phyloP scores from a whole-genome alignment of 2,797 vertebrate species.

The Sitta carolinensis region DNA sequence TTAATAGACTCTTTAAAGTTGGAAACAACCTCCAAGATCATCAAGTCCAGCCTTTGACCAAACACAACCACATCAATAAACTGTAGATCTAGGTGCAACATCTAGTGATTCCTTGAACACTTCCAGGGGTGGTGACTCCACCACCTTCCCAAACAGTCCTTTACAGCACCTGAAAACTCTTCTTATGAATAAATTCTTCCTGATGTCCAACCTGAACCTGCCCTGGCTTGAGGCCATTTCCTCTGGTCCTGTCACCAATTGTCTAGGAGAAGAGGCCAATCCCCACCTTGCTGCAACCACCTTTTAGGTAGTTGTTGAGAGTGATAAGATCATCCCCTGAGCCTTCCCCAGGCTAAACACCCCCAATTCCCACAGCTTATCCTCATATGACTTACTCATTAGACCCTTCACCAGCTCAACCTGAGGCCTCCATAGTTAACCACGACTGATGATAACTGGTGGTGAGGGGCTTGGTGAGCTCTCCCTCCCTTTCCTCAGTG shows the following conservation, averaged over 20 bases:
- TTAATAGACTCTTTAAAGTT: neutral
- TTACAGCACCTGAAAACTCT: neutral
- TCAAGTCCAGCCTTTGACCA: neutral
- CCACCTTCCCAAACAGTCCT: neutral
- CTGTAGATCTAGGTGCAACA: neutral
- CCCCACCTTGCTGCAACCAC: neutral
- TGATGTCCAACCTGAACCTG: neutral
- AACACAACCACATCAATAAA: neutral
- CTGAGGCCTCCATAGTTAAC: neutral
- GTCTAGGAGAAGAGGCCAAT: neutral
- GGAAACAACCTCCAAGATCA: neutral
- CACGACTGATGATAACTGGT: neutral
- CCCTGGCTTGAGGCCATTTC: neutral
- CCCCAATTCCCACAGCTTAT: neutral
- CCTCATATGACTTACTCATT: neutral
- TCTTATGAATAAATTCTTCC: neutral
- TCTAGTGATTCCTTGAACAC: neutral
- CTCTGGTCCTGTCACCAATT: neutral
- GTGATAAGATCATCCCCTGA: neutral
- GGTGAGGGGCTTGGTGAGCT: neutral
- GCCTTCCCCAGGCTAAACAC: neutral
- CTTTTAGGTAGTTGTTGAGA: neutral
- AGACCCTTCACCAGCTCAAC: neutral
- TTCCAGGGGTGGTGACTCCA: neutral
- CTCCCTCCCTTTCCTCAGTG: neutral